Conservation (phyloP, 2,888 invertebrate genomes). For the Cyrtodaria siliqua region DNA sequence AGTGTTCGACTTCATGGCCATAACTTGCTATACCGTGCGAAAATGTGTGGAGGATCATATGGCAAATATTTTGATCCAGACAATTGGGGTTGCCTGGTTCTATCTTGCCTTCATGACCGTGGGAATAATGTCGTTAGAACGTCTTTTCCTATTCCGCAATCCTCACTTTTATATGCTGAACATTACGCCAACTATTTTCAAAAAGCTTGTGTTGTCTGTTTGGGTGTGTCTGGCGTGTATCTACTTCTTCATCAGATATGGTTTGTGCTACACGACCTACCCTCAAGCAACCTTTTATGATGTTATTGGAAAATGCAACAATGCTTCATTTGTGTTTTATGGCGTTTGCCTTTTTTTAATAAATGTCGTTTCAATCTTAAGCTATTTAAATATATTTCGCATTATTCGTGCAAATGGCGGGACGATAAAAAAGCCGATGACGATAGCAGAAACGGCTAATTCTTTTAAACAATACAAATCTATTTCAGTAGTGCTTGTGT, state of each 20-base stretch:
- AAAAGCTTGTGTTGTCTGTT: constrained; percentile 8
- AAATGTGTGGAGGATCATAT: constrained; percentile 26
- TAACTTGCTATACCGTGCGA: constrained; percentile 20
- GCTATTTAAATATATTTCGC: no score
- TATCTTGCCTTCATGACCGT: constrained; percentile 36
- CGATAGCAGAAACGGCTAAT: no score
- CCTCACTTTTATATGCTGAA: constrained; percentile 30
- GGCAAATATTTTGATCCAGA: constrained; percentile 32
- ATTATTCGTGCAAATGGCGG: no score
- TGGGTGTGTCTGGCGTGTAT: constrained; percentile 15
- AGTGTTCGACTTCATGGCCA: constrained; percentile 27
- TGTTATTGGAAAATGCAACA: constrained; percentile 38
- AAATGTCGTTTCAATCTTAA: no score
- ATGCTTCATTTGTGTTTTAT: constrained; percentile 15
- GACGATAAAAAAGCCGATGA: no score
- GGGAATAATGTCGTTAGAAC: constrained; percentile 44
- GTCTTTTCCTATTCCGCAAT: constrained; percentile 30
- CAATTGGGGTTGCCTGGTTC: constrained; percentile 12
- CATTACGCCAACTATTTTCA: constrained; percentile 6
- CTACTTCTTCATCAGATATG: constrained; percentile 33
- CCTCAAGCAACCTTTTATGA: constrained; percentile 15
- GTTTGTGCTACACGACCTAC: constrained; percentile 13
- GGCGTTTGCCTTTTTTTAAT: neutral
- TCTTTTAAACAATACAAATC: no score
- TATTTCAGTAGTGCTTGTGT: no score